Conservation (phyloP, 2,888 invertebrate genomes). For the Himalopsyche tibetana region DNA sequence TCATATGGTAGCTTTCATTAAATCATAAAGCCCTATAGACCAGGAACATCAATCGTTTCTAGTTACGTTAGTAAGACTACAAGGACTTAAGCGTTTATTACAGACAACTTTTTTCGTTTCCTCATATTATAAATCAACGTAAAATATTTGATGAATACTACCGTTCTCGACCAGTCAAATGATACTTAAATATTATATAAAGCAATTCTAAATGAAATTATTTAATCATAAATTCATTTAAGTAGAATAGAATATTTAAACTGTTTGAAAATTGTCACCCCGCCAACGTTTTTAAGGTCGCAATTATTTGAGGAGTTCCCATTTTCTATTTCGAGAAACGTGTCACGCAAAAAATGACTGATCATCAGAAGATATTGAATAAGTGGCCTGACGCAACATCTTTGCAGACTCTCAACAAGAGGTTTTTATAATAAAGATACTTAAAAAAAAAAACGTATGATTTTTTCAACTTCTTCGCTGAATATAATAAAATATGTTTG, state of each 20-base stretch:
- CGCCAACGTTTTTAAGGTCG: slow-evolving; percentile 20
- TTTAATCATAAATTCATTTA: background rate
- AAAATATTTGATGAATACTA: too few relatives aligned
- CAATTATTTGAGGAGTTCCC: background rate
- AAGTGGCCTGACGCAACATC: slow-evolving; percentile 22
- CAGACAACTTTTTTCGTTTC: too few relatives aligned
- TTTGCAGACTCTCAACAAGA: background rate
- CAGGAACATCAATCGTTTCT: too few relatives aligned
- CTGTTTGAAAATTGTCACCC: slow-evolving; percentile 4
- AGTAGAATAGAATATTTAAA: background rate
- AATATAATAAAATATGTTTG: too few relatives aligned
- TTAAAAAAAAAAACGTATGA: background rate
- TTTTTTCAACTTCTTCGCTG: too few relatives aligned
- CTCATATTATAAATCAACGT: too few relatives aligned
- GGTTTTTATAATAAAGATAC: background rate
- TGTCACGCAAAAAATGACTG: slow-evolving; percentile 23
- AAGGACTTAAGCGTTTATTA: too few relatives aligned
- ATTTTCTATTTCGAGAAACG: slow-evolving; percentile 12
- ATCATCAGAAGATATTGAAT: slow-evolving; percentile 34
- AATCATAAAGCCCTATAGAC: too few relatives aligned
- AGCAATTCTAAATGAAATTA: background rate
- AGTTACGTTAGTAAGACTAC: too few relatives aligned
- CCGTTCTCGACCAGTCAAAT: too few relatives aligned
- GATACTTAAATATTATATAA: background rate
- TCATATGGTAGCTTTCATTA: too few relatives aligned